Evolutionary conservation across 2,888 invertebrate genomes (phyloP), one percentile per base, ranked within the genome.

Genomic region (Meteorus colon): DNA sequence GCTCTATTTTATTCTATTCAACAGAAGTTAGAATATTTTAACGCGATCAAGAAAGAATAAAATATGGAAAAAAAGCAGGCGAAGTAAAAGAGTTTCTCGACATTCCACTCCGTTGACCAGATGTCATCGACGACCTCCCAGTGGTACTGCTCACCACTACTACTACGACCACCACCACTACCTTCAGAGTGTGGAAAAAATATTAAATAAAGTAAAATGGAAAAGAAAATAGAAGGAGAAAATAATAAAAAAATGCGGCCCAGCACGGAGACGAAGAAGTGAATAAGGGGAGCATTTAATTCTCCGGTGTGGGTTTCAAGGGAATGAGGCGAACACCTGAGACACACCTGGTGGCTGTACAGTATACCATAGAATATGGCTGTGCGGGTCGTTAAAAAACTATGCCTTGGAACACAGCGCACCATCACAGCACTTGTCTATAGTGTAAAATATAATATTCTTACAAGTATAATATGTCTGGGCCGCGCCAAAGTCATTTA

Each of bases 101-200:
- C 86, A 86, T 86, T 86, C 85, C 86, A 82, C 81, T 80, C 82
- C 84, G 83, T 87, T 83, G 84, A 78, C 84, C 86, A 86, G 87
- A 87, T 87, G 87, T 87, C 87, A 87, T 86, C 85, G 85, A 66
- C 75, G 75, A 75, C 75, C 75, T 75, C 75, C 70, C 71, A 66
- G 65, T 71, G 41, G 41, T 41, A 8, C 12, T 41, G 41, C 12
- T 2, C 41, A 41, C 41, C 41, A 41, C 2, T 34, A 34, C 8
- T 8, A 34, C 8, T 2, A 34, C 4, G 1, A 24, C 24, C 24
- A 24, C 1, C 24, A 24, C 24, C 24, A 24, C 24, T 1, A 24
- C 34, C 2, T 6, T 8, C 8, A 41, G 12, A 41, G 41, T 8
- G 12, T 8, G 55, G 59, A 51, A 48, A 65, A 63, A 24, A 62